These are phyloP conservation scores for Montifringilla adamsi DNA, from an alignment of 2,113 vertebrate genomes.

Conservation along the genomic window DNA sequence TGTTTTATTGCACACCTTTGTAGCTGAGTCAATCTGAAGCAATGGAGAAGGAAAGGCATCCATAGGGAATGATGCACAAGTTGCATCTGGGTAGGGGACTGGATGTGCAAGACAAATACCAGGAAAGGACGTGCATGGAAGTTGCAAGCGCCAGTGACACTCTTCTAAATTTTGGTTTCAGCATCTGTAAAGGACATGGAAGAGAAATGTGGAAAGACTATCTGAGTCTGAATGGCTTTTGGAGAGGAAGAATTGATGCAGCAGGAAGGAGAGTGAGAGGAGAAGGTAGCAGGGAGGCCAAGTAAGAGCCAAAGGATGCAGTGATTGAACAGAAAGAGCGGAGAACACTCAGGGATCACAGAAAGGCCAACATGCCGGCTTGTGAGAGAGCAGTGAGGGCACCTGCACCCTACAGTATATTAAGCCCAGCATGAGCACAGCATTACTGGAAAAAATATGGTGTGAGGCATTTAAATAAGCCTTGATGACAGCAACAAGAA, in stretches of 20 bases:
- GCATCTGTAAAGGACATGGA: background rate
- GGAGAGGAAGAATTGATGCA: background rate
- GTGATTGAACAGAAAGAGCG: background rate
- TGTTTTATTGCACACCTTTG: background rate
- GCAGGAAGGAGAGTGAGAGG: background rate
- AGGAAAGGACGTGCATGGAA: background rate
- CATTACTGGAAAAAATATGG: background rate
- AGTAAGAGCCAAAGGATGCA: background rate
- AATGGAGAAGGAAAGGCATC: background rate
- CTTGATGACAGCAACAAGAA: background rate
- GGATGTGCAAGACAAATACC: background rate
- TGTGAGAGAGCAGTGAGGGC: background rate
- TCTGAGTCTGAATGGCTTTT: background rate
- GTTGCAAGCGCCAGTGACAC: rapidly evolving
- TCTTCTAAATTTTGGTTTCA: background rate
- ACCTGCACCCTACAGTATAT: background rate
- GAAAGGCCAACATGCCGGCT: background rate
- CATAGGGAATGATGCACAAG: background rate
- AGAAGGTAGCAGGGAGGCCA: background rate
- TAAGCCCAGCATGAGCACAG: rapidly evolving
- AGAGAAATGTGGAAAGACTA: background rate
- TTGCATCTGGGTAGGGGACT: background rate
- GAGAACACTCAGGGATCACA: background rate
- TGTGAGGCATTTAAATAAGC: background rate
- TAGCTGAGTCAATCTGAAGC: background rate